Conservation (phyloP, 2,888 invertebrate species). For the Thereva unica region DNA sequence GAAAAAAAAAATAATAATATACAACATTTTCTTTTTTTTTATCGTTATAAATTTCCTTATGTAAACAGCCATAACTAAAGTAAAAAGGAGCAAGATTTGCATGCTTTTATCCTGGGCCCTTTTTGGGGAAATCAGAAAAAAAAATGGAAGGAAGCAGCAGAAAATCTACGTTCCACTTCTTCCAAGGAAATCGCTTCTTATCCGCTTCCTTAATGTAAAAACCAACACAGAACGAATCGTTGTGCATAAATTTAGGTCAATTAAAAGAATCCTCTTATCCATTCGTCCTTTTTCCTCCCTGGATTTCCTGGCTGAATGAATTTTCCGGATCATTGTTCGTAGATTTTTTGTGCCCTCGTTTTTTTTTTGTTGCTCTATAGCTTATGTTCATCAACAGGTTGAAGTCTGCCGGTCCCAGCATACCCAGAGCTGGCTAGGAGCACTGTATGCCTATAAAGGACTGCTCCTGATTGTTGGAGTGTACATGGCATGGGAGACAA, state of each 20-base stretch:
- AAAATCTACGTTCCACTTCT: too few relatives aligned
- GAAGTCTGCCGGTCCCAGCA: constrained; percentile 87
- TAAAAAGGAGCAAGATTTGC: too few relatives aligned
- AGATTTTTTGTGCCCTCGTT: background rate
- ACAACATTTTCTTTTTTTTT: too few relatives aligned
- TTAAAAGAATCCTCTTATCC: constrained; percentile 3
- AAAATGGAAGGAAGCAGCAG: too few relatives aligned
- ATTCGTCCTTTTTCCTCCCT: background rate
- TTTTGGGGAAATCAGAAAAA: too few relatives aligned
- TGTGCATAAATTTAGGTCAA: constrained; percentile 4
- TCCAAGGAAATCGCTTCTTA: too few relatives aligned
- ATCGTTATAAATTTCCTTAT: too few relatives aligned
- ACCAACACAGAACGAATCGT: background rate
- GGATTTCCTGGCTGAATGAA: background rate
- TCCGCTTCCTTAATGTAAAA: too few relatives aligned
- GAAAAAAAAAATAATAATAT: too few relatives aligned
- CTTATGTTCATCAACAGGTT: constrained; percentile 64
- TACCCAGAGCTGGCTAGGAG: constrained; percentile 87
- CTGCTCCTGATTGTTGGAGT: constrained; percentile 85
- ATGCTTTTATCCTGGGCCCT: too few relatives aligned
- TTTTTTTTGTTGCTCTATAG: background rate
- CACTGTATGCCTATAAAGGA: constrained; percentile 88
- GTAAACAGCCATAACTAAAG: too few relatives aligned
- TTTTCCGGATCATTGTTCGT: background rate
- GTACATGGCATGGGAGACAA: constrained; percentile 96